phyloP scores from a whole-genome alignment of 2,888 invertebrate species.

The Sepioteuthis lessoniana region DNA sequence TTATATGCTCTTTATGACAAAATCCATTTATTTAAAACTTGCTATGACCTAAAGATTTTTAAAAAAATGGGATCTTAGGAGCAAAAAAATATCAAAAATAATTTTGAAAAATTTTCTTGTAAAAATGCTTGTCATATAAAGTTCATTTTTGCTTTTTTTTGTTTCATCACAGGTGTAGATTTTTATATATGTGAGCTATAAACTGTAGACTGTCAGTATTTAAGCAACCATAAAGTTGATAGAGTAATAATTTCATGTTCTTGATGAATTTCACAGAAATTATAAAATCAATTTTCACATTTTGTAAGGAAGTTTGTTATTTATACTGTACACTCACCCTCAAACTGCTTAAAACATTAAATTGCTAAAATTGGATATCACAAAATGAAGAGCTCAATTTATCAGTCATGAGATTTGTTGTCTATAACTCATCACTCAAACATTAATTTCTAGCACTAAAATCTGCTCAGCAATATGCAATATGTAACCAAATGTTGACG shows the following conservation, averaged over 20 bases:
- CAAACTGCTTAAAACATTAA: not conserved
- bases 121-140: not conserved
- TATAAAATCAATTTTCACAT: not conserved
- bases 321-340: not conserved
- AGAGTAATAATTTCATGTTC: not conserved
- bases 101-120: not conserved
- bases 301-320: not conserved
- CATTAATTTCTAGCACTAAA: not conserved
- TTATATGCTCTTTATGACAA: not conserved
- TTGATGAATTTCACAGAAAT: conserved; percentile 23
- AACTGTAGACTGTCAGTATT: not conserved
- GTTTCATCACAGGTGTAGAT: not conserved
- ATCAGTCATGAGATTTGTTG: not conserved
- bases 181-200: not conserved
- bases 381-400: not conserved
- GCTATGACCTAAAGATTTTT: too few species aligned
- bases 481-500: not conserved
- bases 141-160: too few species aligned
- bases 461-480: not conserved
- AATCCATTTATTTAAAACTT: not conserved
- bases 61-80: not conserved
- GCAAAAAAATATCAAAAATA: not conserved
- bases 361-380: not conserved
- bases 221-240: not conserved
- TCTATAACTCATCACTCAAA: not conserved